Conservation (phyloP, 2,797 vertebrate genomes). For the Scolopax rusticola region DNA sequence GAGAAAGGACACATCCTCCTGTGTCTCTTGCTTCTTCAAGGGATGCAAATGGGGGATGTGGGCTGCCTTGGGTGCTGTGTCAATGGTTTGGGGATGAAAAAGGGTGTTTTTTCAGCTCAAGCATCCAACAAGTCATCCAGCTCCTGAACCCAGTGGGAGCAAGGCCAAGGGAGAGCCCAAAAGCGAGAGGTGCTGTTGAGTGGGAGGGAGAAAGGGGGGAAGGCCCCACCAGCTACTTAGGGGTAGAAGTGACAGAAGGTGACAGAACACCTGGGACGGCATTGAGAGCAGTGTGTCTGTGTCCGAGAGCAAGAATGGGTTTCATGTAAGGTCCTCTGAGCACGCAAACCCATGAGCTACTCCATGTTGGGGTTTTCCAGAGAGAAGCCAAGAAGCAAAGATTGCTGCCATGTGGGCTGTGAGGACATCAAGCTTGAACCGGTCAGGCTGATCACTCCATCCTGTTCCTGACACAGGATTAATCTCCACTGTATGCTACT, state of each 20-base stretch:
- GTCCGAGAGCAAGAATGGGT: background rate
- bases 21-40: accelerated
- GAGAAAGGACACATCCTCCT: background rate
- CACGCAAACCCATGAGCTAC: accelerated
- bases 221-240: background rate
- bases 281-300: accelerated
- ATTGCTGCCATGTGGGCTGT: accelerated
- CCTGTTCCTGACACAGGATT: accelerated
- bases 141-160: background rate
- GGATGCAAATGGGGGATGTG: background rate
- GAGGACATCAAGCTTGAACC: background rate
- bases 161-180: background rate
- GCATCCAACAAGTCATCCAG: background rate
- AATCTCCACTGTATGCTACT: background rate
- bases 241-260: background rate
- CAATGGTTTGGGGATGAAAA: background rate
- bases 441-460: accelerated
- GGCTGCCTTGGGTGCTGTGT: background rate
- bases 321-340: accelerated
- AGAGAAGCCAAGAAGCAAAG: background rate
- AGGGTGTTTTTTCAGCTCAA: background rate
- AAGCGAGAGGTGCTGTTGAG: background rate
- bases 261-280: background rate
- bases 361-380: background rate
- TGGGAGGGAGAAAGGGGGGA: accelerated